Evolutionary conservation across 2,888 invertebrate species (phyloP), one percentile per base, ranked within the genome.

Genomic region (Oscheius sp.): DNA sequence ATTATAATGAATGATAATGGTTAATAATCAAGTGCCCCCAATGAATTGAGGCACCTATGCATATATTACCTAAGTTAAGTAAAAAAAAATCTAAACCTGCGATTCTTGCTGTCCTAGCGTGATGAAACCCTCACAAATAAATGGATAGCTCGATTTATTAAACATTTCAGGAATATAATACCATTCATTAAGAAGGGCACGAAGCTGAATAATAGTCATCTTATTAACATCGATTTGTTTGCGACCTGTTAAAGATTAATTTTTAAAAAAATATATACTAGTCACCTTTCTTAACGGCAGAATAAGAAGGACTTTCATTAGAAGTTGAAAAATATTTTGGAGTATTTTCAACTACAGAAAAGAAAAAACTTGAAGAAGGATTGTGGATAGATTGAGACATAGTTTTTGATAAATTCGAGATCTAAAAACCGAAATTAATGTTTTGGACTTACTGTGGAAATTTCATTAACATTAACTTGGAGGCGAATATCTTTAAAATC

Each of bases 61-160:
- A n/a, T n/a, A n/a, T n/a, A n/a, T n/a, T n/a, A n/a, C n/a, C n/a
- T n/a, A n/a, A n/a, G n/a, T n/a, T n/a, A n/a, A n/a, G n/a, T n/a
- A n/a, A n/a, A n/a, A n/a, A 6, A 2, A 9, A 51, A n/a, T 12
- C 3, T 22, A 12, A 12, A 24, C 54, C 38, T 26, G 12, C 41
- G 38, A n/a, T 32, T 24, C 20, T 17, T 59, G 26, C n/a, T 44
- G n/a, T n/a, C 24, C 14, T 17, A 22, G 30, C 24, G 45, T 44
- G 1, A 59, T 41, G n/a, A 59, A 59, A 17, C 59, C 59, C 17
- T 44, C 59, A 17, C 59, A 59, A 1, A 44, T 41, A 26, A 38
- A 59, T 1, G 59, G 59, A 30, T 44, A 59, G 3, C n/a, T 9
- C 8, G 26, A 26, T 6, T 41, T 38, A 28, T 59, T 59, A 17